phyloP scores from a whole-genome alignment of 1,140 invertebrate genomes.

The Solen grandis region DNA sequence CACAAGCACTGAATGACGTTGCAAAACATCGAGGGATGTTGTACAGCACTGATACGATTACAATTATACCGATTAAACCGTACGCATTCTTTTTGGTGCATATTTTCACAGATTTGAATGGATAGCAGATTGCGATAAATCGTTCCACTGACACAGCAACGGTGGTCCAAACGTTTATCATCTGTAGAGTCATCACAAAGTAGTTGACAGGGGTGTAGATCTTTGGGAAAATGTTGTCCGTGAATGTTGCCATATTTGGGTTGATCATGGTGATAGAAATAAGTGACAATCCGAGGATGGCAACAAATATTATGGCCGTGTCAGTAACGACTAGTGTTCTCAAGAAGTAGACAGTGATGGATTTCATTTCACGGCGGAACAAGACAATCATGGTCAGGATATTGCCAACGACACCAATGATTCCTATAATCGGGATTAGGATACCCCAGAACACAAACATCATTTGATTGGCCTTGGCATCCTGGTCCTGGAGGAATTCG shows the following conservation, averaged over 20 bases:
- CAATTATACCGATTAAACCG: conserved; percentile 65
- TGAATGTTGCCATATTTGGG: conserved; percentile 84
- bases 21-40: conserved; percentile 77
- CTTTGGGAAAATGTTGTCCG: conserved; percentile 72
- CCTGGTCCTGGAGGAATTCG: conserved; percentile 62
- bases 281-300: conserved; percentile 82
- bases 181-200: conserved; percentile 77
- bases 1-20: conserved; percentile 56
- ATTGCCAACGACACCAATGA: conserved; percentile 77
- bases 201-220: conserved; percentile 72
- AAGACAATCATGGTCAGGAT: conserved; percentile 78
- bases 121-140: conserved; percentile 78
- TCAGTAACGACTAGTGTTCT: conserved; percentile 76
- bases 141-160: conserved; percentile 78
- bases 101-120: conserved; percentile 70
- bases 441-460: conserved; percentile 76
- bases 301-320: conserved; percentile 86
- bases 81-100: conserved; percentile 70
- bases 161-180: conserved; percentile 78
- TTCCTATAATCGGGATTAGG: conserved; percentile 69
- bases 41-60: conserved; percentile 70
- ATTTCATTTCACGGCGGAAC: conserved; percentile 75
- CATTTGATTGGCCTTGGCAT: conserved; percentile 32
- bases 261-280: conserved; percentile 61
- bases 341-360: conserved; percentile 77